Percentiles rank a stretch among this genome's conserved stretches.
phyloP scores from a whole-genome alignment of 2,113 vertebrate genomes.

The Brienomyrus brachyistius region DNA sequence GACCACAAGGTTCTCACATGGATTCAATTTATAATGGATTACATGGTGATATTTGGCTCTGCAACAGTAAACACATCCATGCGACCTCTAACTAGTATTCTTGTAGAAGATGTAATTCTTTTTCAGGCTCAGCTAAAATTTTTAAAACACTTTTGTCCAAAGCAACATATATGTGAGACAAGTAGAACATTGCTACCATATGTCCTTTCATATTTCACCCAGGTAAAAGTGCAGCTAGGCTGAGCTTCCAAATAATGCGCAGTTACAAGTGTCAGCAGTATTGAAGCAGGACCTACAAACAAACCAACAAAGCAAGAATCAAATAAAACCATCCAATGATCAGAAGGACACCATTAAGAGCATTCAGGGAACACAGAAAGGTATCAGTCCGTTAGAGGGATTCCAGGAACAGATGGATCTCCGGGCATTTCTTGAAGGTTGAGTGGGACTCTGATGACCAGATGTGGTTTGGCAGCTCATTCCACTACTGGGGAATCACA shows the following conservation, averaged over 20 bases:
- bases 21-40: background rate
- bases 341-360: background rate
- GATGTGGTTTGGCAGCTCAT: background rate
- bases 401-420: background rate
- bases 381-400: background rate
- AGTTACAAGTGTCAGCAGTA: background rate
- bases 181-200: background rate
- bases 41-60: background rate
- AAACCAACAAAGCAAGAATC: background rate
- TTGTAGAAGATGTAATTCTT: background rate
- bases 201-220: background rate
- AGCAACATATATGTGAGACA: background rate
- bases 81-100: background rate
- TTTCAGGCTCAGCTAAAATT: background rate
- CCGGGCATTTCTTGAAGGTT: background rate
- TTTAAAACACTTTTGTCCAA: background rate
- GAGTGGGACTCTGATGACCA: background rate
- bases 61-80: background rate
- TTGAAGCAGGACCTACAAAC: background rate
- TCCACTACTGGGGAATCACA: background rate
- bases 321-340: background rate
- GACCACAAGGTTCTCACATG: background rate
- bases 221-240: background rate
- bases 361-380: background rate
- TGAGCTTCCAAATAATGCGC: background rate